phyloP scores from a whole-genome alignment of 1,140 invertebrate species.

The Hycleus phaleratus region DNA sequence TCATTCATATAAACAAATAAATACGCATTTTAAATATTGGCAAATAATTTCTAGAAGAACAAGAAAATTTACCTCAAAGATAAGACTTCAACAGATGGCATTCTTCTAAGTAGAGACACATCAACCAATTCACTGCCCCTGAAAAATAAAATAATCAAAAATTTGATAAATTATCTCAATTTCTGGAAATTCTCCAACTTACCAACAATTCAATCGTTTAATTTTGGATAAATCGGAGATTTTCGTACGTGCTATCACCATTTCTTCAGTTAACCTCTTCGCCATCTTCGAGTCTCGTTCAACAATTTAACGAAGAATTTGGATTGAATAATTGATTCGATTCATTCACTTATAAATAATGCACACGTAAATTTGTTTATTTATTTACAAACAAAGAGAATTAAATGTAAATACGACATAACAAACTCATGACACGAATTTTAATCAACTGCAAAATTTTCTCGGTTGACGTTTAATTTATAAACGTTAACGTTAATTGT shows the following conservation, averaged over 20 bases:
- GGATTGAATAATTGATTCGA: no score
- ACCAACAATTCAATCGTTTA: slow-evolving; percentile 88
- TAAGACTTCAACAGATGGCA: slow-evolving; percentile 72
- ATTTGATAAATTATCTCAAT: background rate
- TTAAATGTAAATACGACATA: no score
- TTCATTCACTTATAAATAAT: no score
- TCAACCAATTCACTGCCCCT: slow-evolving; percentile 77
- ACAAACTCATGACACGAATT: no score
- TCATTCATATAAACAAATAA: no score
- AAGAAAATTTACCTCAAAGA: slow-evolving; percentile 61
- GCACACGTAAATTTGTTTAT: no score
- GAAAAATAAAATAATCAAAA: slow-evolving; percentile 37
- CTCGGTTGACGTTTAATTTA: no score
- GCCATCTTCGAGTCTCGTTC: slow-evolving; percentile 27
- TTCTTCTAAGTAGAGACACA: slow-evolving; percentile 64
- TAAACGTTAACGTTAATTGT: no score
- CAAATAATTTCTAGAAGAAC: background rate
- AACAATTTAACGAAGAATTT: no score
- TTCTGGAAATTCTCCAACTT: slow-evolving; percentile 38
- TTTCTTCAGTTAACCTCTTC: slow-evolving; percentile 80
- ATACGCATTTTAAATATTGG: no score
- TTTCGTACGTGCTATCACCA: slow-evolving; percentile 82
- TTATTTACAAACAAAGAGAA: no score
- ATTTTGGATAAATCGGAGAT: slow-evolving; percentile 73
- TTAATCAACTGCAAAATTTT: no score